Evolutionary conservation across 2,797 vertebrate species (phyloP), one percentile per base, ranked within the genome.

Genomic region (Eremophila alpestris): DNA sequence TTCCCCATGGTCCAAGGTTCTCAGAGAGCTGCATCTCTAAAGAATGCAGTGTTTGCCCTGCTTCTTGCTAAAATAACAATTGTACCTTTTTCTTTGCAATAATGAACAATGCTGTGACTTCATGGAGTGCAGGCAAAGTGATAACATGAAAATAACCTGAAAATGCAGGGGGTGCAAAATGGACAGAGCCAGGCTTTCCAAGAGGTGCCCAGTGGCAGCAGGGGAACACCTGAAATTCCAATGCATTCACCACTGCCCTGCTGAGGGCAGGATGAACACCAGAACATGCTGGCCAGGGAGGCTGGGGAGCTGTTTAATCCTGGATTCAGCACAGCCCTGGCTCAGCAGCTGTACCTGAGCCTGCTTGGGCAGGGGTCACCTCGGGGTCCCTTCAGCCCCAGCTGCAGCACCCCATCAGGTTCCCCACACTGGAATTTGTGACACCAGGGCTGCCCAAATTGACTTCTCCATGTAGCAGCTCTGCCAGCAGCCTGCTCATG

Each of bases 31-130:
- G 69, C 49, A 48, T 3, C 64, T 59, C 58, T 16, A 36, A 59
- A 54, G 0, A 3, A 73, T 19, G 58, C 36, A 0, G 0, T 2
- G 36, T 29, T 55, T 27, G 15, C 30, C 32, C 8, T 4, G 1
- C 54, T 69, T 49, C 71, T 83, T 55, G 48, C 48, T 62, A 38
- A 73, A 87, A 38, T 19, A 83, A 21, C 27, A 54, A n/a, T 22
- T 63, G 5, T 2, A 30, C 12, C 36, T 87, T 22, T 30, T 29
- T 71, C 56, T 56, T 45, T 38, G 73, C 19, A 73, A 20, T 9
- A 41, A 29, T 55, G 36, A 54, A 30, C 27, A 36, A 23, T n/a
- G 49, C 38, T 51, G 23, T 18, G 30, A 48, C 55, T 49, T 58
- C 69, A 22, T 1, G 32, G 34, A 80, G 21, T 17, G 32, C 74